Base-by-base conservation (phyloP, 64 coral and sea anemone species). In the Montipora cactus region DNA sequence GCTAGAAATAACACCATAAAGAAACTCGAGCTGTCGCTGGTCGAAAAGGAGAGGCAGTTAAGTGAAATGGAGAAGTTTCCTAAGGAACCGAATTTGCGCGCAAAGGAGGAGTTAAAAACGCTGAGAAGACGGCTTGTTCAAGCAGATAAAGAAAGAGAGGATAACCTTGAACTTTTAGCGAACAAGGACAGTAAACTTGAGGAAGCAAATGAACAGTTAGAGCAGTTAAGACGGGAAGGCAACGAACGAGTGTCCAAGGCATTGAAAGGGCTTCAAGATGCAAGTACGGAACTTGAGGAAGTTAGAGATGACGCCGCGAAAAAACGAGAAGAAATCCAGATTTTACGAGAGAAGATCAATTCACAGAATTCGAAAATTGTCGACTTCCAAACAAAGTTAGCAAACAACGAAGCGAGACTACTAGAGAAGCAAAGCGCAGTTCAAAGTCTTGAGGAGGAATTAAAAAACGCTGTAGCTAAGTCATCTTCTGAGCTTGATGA, bases 1-100 rank as follows among this genome's bases (percentile, higher is more conserved):
- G 88, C 89, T 1, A 91, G 95, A 84, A 99, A 99, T 70, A 99
- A 90, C 58, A 87, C 81, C n/a, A 78, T 99, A 5, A 94, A 94
- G 69, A 91, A 92, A 48, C 95, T 99, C 0, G 98, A 99, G 66
- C 15, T 94, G 19, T 67, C 79, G 2, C 47, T 99, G 13, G 71
- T 28, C 5, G 96, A 92, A 50, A 92, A 94, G 10, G 81, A 89
- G 14, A 61, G 3, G 44, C 90, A 78, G 51, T 46, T 98, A 12
- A 14, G 74, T 3, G 93, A 92, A 55, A 59, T 93, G 49, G 21
- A 49, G 49, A 79, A 77, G 74, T 49, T 89, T 21, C 77, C 85
- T 8, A 79, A 71, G 1, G 76, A 93, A 45, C n/a, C 57, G 14
- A 87, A 93, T 74, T 18, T 88, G n/a, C 72, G 83, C 61, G 52